Evolutionary conservation across 2,888 invertebrate species (phyloP), one percentile per base, ranked within the genome.

Genomic region (Sympetrum striolatum): DNA sequence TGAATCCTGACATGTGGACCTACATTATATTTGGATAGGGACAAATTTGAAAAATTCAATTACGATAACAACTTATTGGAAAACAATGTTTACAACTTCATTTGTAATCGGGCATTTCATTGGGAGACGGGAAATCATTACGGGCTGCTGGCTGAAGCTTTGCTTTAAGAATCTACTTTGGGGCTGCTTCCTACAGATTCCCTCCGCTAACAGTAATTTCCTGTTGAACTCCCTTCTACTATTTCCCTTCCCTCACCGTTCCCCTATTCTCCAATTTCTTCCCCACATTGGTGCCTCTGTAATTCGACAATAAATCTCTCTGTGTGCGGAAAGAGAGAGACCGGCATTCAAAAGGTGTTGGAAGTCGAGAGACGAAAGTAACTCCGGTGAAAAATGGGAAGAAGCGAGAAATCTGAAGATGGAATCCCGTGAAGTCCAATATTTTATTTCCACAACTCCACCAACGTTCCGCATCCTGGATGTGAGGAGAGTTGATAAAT

Each of bases 231-330:
- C n/a, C 35, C 53, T 12, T 31, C 53, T 31, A 37, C 81, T 44
- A 10, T 18, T 6, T 5, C 22, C 18, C 64, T 64, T 60, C 22
- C 44, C 82, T 53, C n/a, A 18, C 37, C n/a, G 3, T 37, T 22
- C 86, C 60, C 10, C 58, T n/a, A 15, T 53, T 35, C 82, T 53
- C 82, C 60, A 31, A 53, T 53, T 58, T 86, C 60, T 58, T 60
- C 58, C 60, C 60, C 58, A 37, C 37, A 60, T 58, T 15, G 53
- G 44, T 18, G 15, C 86, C 86, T 37, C 86, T n/a, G 86, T 86
- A 86, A 86, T 86, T 86, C 64, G 86, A 60, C 60, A 35, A 86
- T 86, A 60, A 86, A 60, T 86, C 86, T 86, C 86, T 64, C n/a
- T 58, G 79, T 35, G 79, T 22, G 37, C 8, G 44, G 31, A 39